Base-by-base conservation (phyloP, 1,140 invertebrate species). In the Venustaconcha ellipsiformis region DNA sequence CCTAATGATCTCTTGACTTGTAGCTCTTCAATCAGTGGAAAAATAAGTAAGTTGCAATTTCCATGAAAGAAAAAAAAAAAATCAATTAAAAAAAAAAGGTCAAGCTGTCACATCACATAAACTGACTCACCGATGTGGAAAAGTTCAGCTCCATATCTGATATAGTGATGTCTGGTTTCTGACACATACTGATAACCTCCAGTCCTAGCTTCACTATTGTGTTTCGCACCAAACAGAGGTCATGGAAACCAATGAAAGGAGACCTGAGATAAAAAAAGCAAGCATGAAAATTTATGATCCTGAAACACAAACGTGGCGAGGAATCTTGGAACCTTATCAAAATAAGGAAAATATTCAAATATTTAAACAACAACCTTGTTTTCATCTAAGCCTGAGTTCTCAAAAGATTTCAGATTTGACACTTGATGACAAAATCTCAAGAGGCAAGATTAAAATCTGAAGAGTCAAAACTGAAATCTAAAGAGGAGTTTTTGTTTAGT, bases 131-230 rank as follows among this genome's bases (percentile, higher is more conserved):
- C 59, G 79, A 84, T 79, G 86, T 84, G 30, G 86, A 82, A 20
- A 91, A 90, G 17, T 93, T 92, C 64, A 93, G 92, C 70, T 88
- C 84, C 57, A 82, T 77, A 37, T 87, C 85, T 15, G 72, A 65
- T 15, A 82, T 73, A 93, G 15, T 95, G 94, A 82, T 93, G 88
- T 96, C 96, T 48, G 37, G 37, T 64, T 95, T 91, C 87, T 96
- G 95, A 13, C 95, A 95, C 82, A 94, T 94, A 0, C 95, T 96
- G 14, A 96, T 95, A 89, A 97, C 94, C 89, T 96, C 94, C 74
- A 97, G 90, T 62, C 95, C 94, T 70, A 96, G 87, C 82, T 94
- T 93, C 70, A 97, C 90, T 70, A 97, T 91, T 81, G 93, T 92
- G 37, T 91, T 92, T 86, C 95, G 93, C 30, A 92, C 92, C 60